Base-by-base conservation (phyloP, 2,888 invertebrate genomes). In the Syritta pipiens region DNA sequence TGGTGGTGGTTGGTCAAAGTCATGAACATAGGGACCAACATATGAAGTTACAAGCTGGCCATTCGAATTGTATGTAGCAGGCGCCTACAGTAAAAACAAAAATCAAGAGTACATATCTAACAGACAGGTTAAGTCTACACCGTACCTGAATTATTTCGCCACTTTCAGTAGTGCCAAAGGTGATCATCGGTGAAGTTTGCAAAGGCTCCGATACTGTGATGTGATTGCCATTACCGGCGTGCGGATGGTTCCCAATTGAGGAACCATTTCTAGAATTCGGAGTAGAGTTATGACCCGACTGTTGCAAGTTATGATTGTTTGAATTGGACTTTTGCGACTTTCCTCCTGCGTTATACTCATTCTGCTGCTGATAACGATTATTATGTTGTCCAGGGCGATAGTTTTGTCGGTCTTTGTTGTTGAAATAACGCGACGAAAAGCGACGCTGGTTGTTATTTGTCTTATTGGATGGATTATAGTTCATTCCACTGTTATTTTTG, bases 381-480 rank as follows among this genome's bases (percentile, higher is more conserved):
- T 37, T 62, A 12, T 71, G 76, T 32, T 63, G 53, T 19, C 44
- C 69, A 6, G 81, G 68, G 37, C 82, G 82, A 44, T 82, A 81
- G 49, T 81, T 77, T 62, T 77, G 74, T 4, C 83, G 83, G 17
- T 84, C 84, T 67, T 83, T 85, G 42, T 77, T 82, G 57, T 83
- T 83, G 40, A 85, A 85, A 75, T 84, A 84, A 10, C 85, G 84
- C n/a, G 85, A 82, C 4, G 81, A 62, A 71, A 84, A 85, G 20
- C 85, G 83, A n/a, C 83, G 82, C 28, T 82, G 81, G 4, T 37
- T 75, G 14, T 71, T 81, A 19, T 60, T 60, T n/a, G 51, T 2
- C 6, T 74, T 62, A 37, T 69, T 79, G n/a, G 55, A 40, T 14
- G 63, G 19, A 0, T 40, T 6, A 30, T 72, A 65, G 28, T 48